These are phyloP conservation scores for Pammene fasciana DNA, from an alignment of 2,888 invertebrate genomes.

Conservation along the genomic window DNA sequence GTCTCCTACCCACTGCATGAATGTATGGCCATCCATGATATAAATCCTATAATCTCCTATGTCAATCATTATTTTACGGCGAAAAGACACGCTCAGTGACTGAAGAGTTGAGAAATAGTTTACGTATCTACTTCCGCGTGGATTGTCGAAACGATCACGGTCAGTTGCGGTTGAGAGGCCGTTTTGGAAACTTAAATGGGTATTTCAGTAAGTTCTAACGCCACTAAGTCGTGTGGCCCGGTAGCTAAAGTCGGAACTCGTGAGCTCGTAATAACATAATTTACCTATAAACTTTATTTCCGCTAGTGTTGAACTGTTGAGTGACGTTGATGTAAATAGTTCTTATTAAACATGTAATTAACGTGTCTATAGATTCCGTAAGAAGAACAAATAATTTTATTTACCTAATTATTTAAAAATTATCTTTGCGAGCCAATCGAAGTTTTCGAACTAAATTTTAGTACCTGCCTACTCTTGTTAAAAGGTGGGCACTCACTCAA, in stretches of 20 bases:
- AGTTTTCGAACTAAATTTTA: no score
- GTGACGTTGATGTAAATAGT: no score
- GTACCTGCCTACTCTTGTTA: no score
- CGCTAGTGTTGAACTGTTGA: constrained; percentile 1
- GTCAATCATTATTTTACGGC: constrained; percentile 50
- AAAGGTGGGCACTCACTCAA: no score
- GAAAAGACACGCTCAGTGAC: constrained; percentile 36
- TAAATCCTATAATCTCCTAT: constrained; percentile 58
- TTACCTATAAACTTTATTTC: not conserved
- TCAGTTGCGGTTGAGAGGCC: constrained; percentile 20
- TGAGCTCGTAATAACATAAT: not conserved
- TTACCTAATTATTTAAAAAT: no score
- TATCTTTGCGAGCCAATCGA: no score
- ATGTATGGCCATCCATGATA: constrained; percentile 53
- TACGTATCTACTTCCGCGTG: constrained; percentile 28
- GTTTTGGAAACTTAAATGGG: constrained; percentile 24
- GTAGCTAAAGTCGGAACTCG: constrained; percentile 1
- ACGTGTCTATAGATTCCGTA: no score
- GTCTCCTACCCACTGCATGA: constrained; percentile 62
- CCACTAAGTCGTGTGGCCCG: constrained; percentile 4
- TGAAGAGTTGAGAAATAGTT: constrained; percentile 32
- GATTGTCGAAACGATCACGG: constrained; percentile 26
- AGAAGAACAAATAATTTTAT: no score
- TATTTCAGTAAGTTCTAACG: constrained; percentile 13
- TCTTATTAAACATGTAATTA: no score